Percentiles rank a stretch among this genome's conserved stretches.
These are phyloP conservation scores for Caenorhabditis virilis DNA, from an alignment of 2,888 invertebrate genomes.

Conservation along the genomic window DNA sequence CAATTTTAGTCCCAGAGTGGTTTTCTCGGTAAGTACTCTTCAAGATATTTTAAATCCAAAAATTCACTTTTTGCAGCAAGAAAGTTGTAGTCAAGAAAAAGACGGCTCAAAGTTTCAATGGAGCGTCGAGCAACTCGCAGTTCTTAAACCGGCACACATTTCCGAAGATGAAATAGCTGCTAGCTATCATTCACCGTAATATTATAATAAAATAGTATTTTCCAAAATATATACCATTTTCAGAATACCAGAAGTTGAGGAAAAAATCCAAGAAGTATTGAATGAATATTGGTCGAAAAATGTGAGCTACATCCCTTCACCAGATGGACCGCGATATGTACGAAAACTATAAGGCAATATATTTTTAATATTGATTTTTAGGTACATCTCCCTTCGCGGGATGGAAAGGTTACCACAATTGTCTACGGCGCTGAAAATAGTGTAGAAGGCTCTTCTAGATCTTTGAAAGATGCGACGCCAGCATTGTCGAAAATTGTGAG, in stretches of 20 bases:
- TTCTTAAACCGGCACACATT: conserved; percentile 41
- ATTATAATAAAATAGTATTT: not conserved
- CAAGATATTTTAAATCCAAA: not conserved
- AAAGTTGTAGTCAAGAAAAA: conserved; percentile 5
- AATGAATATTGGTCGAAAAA: conserved; percentile 48
- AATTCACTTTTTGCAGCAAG: conserved; percentile 14
- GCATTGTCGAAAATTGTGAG: conserved; percentile 20
- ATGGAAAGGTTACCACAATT: conserved; percentile 26
- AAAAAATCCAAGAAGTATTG: conserved; percentile 32
- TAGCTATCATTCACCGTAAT: conserved; percentile 35
- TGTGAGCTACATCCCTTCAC: conserved; percentile 41
- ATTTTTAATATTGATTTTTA: not conserved
- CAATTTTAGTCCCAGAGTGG: conserved; percentile 31
- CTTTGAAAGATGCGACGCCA: conserved; percentile 13
- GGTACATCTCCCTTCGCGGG: conserved; percentile 14
- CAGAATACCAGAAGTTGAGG: conserved; percentile 43
- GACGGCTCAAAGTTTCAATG: conserved; percentile 32
- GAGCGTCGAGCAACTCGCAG: conserved; percentile 42
- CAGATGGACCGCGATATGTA: conserved; percentile 40
- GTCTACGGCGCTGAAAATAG: conserved; percentile 9
- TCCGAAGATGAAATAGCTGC: conserved; percentile 45
- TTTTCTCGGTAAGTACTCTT: conserved; percentile 15
- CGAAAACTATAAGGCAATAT: not conserved
- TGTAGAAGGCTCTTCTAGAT: not conserved
- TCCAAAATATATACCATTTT: conserved; percentile 3